Evolutionary conservation across 1,140 invertebrate genomes (phyloP), one percentile per base, ranked within the genome.

Genomic region (Bombus cullumanus): DNA sequence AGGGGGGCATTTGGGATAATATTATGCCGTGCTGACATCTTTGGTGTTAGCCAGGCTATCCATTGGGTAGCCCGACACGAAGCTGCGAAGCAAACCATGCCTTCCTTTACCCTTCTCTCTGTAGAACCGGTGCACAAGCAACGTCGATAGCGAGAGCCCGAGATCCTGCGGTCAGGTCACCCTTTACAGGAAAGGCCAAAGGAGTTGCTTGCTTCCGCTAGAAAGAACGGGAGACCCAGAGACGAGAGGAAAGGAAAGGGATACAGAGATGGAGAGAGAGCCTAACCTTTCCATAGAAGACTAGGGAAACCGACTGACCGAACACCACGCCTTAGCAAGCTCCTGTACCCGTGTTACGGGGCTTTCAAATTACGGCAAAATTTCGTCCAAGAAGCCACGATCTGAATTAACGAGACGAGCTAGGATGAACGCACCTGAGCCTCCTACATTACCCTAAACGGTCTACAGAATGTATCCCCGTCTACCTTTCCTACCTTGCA

Each of bases 351-450:
- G 59, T 80, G 86, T 92, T 92, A 88, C 92, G 88, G 87, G 89
- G 93, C 93, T 94, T 94, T 94, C 93, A 94, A 94, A 94, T 94
- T 94, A 94, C 93, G 91, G 91, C 92, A 93, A 93, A 93, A 93
- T 94, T 94, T 93, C 91, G 90, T 91, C 91, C 90, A 91, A 92
- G 91, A 93, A 92, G 86, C 92, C 88, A 83, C 92, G 88, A 92
- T 90, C 86, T 84, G 83, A 88, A 92, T 92, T 93, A 93, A 93
- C 91, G 89, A 91, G 90, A 93, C 89, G 83, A 86, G 84, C 88
- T 53, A 72, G 57, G 74, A 86, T 71, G 76, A 90, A 83, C 88
- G 77, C 90, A 91, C 83, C 88, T 91, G 88, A 79, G 79, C 73
- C 79, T 68, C 28, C 85, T 72, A n/a, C 73, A 81, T 85, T 75